Evolutionary conservation across 2,113 vertebrate genomes (phyloP).

Genomic region (Corythoichthys intestinalis): DNA sequence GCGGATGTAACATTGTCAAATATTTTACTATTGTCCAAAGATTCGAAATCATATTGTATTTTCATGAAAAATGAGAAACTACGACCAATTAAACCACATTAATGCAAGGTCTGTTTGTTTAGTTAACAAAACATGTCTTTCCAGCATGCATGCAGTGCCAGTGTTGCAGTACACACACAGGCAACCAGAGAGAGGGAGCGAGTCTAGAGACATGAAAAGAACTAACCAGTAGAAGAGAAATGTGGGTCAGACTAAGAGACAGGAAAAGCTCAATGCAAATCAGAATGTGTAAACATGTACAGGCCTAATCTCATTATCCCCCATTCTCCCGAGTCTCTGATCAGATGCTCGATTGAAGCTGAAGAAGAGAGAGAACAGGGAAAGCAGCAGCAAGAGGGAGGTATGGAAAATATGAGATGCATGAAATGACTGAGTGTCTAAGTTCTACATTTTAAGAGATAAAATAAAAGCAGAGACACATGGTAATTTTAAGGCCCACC

Average conservation of each 20-base stretch:
- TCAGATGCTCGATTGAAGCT: conserved; percentile 54
- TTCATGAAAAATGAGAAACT: no score
- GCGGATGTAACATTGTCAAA: no score
- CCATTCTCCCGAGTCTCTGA: conserved; percentile 42
- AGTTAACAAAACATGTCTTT: conserved; percentile 17
- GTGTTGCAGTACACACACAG: conserved; percentile 17
- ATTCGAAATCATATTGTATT: no score
- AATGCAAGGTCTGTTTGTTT: conserved; percentile 8
- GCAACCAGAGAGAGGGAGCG: conserved; percentile 3
- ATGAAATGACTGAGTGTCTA: conserved; percentile 6
- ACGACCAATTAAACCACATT: conserved; percentile 5
- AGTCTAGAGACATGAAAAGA: conserved; percentile 36
- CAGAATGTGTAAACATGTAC: conserved; percentile 65
- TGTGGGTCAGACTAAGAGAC: conserved; percentile 63
- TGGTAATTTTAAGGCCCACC: background rate
- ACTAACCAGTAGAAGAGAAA: conserved; percentile 44
- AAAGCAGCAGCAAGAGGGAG: conserved; percentile 17
- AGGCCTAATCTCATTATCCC: conserved; percentile 67
- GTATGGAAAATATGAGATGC: conserved; percentile 7
- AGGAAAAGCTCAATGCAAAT: conserved; percentile 58
- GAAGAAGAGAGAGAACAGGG: conserved; percentile 40
- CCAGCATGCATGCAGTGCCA: background rate
- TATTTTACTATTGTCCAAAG: no score
- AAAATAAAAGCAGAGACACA: background rate
- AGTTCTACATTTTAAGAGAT: background rate